A percentile compares a stretch with the other conserved stretches of the same genome.
phyloP scores from a whole-genome alignment of 2,888 invertebrate species.

The Acanthococcus lagerstroemiae region DNA sequence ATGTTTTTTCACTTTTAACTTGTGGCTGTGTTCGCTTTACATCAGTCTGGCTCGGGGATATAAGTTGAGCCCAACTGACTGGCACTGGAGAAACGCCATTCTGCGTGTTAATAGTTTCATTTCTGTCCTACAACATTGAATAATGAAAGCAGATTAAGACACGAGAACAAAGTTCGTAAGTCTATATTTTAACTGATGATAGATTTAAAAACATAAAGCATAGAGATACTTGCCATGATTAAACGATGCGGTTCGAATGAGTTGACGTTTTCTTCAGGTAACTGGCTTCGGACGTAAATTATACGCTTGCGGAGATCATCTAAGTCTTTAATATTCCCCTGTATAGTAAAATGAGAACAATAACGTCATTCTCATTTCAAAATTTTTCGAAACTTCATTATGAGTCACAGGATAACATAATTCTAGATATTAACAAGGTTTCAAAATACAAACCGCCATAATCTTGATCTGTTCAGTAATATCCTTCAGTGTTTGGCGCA shows the following conservation, averaged over 20 bases:
- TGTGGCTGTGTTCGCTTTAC: no score
- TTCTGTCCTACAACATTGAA: neutral
- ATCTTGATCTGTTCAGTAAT: constrained; percentile 6
- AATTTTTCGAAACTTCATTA: no score
- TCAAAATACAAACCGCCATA: no score
- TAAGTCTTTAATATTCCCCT: constrained; percentile 7
- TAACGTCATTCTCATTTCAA: neutral
- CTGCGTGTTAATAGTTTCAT: neutral
- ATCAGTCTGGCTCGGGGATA: neutral
- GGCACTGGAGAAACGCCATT: neutral
- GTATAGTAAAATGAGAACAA: neutral
- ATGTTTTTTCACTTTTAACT: neutral
- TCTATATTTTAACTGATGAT: no score
- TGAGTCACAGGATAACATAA: no score
- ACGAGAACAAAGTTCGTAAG: neutral
- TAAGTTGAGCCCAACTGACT: constrained; percentile 6
- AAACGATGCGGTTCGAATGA: neutral
- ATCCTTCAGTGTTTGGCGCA: neutral
- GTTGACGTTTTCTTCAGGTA: neutral
- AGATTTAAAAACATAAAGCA: neutral
- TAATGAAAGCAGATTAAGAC: neutral
- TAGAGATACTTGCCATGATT: neutral
- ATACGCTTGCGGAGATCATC: neutral
- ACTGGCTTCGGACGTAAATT: constrained; percentile 1
- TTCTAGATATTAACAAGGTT: no score